Evolutionary conservation across 2,113 vertebrate species (phyloP).

Genomic region (Zosterops hypoxanthus): DNA sequence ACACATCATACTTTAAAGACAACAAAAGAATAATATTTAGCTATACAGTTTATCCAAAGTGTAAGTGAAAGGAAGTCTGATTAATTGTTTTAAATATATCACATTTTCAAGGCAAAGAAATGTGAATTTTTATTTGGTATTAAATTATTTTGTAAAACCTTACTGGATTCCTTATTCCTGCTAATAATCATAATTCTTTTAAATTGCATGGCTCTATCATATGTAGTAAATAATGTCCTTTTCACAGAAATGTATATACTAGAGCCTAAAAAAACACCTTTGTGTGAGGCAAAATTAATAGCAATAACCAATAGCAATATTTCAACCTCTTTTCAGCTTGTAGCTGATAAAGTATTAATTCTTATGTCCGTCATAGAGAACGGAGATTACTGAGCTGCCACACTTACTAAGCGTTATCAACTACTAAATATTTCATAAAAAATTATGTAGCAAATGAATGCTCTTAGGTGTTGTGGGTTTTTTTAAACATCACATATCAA

Average conservation of each 20-base stretch:
- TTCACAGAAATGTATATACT: neutral
- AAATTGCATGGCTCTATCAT: neutral
- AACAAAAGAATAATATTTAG: neutral
- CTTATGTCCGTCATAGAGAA: neutral
- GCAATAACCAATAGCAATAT: neutral
- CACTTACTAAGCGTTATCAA: neutral
- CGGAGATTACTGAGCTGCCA: neutral
- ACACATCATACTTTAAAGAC: neutral
- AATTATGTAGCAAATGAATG: neutral
- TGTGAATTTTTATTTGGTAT: neutral
- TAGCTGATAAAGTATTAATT: conserved; percentile 29
- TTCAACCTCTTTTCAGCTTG: neutral
- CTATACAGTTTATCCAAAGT: neutral
- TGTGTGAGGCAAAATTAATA: neutral
- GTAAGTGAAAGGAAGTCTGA: neutral
- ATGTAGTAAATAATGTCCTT: neutral
- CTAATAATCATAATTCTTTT: conserved; percentile 7
- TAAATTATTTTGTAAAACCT: conserved; percentile 6
- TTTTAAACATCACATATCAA: neutral
- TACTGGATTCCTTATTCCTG: neutral
- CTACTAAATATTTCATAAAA: neutral
- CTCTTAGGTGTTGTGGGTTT: neutral
- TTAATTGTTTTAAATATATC: neutral
- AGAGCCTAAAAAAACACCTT: neutral
- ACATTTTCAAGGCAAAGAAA: neutral